Base-by-base conservation (phyloP, 2,888 invertebrate species). In the Morpho helenor region DNA sequence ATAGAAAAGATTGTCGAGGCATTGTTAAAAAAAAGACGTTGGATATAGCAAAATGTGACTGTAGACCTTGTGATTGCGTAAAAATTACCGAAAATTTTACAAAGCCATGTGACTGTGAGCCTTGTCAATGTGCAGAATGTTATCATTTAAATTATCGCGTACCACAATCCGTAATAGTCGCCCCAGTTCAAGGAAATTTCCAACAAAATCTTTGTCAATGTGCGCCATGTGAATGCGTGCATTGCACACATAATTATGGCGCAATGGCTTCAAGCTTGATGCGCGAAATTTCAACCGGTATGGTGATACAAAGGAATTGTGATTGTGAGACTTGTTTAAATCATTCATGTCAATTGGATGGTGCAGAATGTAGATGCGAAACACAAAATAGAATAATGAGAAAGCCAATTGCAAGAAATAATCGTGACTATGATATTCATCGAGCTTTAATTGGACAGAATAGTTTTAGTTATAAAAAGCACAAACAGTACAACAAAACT, bases 221-320 rank as follows among this genome's bases (percentile, higher is more conserved):
- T 62, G 58, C 57, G 31, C 79, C 83, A 3, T 84, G 85, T 62
- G 73, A 77, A 42, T 86, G 84, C 57, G 64, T 66, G 40, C 69
- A 79, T 54, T 84, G 84, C 57, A 62, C 64, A 2, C 71, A 68
- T 22, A 65, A 63, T 48, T 69, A 65, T 45, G 61, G 56, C 7
- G 61, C 72, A n/a, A 56, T 70, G 47, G 49, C 71, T n/a, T 64
- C 74, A 4, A 72, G 61, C 56, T 43, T 60, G 39, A 71, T 68
- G 48, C 77, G 68, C 23, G 78, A 83, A 61, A 74, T 72, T 61
- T 75, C 78, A 6, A 79, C 79, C 3, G 73, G 69, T 9, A 73
- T 74, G 8, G 71, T 68, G 31, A 75, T 74, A 46, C 72, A 74
- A 31, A 62, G 60, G 8, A 64, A 67, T 42, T 82, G 81, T 56